Conservation (phyloP, 2,888 invertebrate genomes). For the Crepidodera aurea region DNA sequence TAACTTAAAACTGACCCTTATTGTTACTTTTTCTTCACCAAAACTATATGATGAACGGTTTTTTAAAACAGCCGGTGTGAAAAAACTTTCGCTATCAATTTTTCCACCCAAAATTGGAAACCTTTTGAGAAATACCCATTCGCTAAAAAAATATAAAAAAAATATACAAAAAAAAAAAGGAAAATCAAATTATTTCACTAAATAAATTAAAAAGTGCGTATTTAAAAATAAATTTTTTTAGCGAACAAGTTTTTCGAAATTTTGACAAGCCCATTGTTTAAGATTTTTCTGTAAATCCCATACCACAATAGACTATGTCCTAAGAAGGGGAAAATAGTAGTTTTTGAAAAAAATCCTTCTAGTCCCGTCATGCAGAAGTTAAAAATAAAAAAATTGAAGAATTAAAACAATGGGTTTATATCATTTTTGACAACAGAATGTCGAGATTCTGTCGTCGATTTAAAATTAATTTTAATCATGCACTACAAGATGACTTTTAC, state of each 20-base stretch:
- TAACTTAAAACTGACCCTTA: too few species aligned
- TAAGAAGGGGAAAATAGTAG: conserved; percentile 17
- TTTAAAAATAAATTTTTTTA: conserved; percentile 22
- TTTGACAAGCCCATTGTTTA: conserved; percentile 48
- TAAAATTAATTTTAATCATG: conserved; percentile 22
- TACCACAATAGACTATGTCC: conserved; percentile 46
- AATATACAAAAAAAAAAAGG: not conserved
- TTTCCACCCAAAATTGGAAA: not conserved
- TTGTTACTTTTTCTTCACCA: too few species aligned
- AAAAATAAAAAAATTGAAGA: conserved; percentile 22
- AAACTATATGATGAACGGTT: too few species aligned
- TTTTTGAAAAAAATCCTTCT: conserved; percentile 21
- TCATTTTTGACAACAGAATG: conserved; percentile 20
- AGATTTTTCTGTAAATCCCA: conserved; percentile 45
- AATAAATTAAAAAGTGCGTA: not conserved
- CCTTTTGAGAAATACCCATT: conserved; percentile 31
- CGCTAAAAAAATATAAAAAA: conserved; percentile 30
- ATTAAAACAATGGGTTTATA: conserved; percentile 48
- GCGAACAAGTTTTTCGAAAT: conserved; percentile 22
- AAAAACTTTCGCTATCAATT: not conserved
- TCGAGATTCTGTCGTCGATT: conserved; percentile 22
- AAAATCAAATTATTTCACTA: not conserved
- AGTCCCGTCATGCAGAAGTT: conserved; percentile 47
- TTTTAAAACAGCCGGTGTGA: too few species aligned
- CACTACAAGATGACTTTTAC: conserved; percentile 24